Evolutionary conservation across 2,888 invertebrate species (phyloP).

Genomic region (Cyrtodaria siliqua): DNA sequence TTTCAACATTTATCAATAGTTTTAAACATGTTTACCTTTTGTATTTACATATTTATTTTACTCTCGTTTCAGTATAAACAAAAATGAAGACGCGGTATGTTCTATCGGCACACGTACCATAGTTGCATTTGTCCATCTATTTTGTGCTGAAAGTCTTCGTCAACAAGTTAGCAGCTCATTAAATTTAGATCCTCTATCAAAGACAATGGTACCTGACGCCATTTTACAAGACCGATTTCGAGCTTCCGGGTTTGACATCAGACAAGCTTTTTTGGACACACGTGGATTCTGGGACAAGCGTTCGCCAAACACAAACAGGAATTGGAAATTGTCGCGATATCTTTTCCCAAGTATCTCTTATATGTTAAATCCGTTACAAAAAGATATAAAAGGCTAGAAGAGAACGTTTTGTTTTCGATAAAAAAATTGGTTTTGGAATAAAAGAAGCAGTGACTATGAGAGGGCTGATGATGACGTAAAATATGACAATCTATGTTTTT

Average conservation of each 20-base stretch:
- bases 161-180: slow-evolving; percentile 26
- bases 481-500: too few species aligned
- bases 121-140: too few species aligned
- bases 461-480: background rate
- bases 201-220: slow-evolving; percentile 17
- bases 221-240: slow-evolving; percentile 15
- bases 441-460: slow-evolving; percentile 17
- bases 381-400: background rate
- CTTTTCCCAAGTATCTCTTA: slow-evolving; percentile 48
- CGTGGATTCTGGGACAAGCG: slow-evolving; percentile 55
- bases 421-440: slow-evolving; percentile 58
- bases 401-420: slow-evolving; percentile 22
- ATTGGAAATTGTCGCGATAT: slow-evolving; percentile 42
- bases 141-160: too few species aligned
- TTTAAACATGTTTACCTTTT: too few species aligned
- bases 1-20: too few species aligned
- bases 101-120: too few species aligned
- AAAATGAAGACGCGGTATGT: too few species aligned
- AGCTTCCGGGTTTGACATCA: slow-evolving; percentile 5
- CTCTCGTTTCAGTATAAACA: too few species aligned
- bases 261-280: slow-evolving; percentile 55
- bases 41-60: too few species aligned
- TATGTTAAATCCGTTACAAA: slow-evolving; percentile 23
- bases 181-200: slow-evolving; percentile 23
- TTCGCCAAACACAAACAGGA: background rate